A percentile compares a stretch with the other conserved stretches of the same genome.
Evolutionary conservation across 2,888 invertebrate genomes (phyloP).

Genomic region (Diogma glabrata): DNA sequence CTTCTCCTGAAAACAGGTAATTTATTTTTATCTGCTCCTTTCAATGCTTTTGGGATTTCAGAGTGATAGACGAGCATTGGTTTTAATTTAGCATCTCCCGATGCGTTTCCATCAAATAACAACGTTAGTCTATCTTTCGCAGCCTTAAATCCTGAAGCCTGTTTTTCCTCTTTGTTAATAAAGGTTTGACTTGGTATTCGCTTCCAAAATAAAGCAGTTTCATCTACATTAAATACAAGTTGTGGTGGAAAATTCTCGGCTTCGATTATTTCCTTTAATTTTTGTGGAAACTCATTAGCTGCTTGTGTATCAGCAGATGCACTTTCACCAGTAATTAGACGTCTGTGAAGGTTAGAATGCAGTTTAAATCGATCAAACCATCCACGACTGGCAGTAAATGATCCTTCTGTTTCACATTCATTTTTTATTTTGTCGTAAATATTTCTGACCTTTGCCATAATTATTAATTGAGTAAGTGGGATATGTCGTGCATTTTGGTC

Average conservation of each 20-base stretch:
- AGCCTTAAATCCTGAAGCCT: too few relatives aligned
- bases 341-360: background rate
- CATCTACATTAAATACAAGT: background rate
- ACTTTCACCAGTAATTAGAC: too few relatives aligned
- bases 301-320: background rate
- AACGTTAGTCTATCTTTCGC: too few relatives aligned
- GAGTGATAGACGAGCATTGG: too few relatives aligned
- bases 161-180: too few relatives aligned
- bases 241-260: background rate
- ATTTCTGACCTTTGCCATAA: slow-evolving; percentile 1
- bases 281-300: too few relatives aligned
- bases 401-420: slow-evolving; percentile 4
- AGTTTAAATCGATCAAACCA: background rate
- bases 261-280: too few relatives aligned
- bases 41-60: background rate
- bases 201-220: too few relatives aligned
- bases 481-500: background rate
- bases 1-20: too few relatives aligned
- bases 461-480: background rate
- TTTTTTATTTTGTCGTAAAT: background rate
- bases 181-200: too few relatives aligned
- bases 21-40: slow-evolving; percentile 1
- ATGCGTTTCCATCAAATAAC: too few relatives aligned
- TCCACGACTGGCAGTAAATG: slow-evolving; percentile 6
- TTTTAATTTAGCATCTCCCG: too few relatives aligned